These are phyloP conservation scores for Tragelaphus eurycerus DNA, from an alignment of 2,797 vertebrate species.

Conservation along the genomic window DNA sequence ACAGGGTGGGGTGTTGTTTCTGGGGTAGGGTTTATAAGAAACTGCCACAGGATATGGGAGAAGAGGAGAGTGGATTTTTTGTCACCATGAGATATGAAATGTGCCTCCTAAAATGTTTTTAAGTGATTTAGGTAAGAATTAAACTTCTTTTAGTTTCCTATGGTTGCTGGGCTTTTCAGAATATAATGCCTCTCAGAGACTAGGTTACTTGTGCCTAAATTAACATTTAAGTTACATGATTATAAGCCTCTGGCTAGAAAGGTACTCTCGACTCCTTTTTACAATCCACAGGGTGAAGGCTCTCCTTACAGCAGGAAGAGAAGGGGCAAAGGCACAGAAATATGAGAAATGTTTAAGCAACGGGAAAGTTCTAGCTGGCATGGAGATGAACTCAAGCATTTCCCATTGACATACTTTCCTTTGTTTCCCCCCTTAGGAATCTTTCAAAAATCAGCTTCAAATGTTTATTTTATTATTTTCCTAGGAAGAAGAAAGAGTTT, in stretches of 20 bases:
- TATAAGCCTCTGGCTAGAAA: background rate
- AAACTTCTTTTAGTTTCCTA: background rate
- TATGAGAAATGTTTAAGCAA: background rate
- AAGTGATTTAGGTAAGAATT: background rate
- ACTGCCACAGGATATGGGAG: background rate
- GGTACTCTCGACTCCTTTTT: background rate
- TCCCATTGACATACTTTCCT: background rate
- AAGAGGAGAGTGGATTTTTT: background rate
- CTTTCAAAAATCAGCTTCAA: background rate
- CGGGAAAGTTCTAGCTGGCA: background rate
- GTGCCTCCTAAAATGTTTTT: background rate
- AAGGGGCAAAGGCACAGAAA: background rate
- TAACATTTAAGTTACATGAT: background rate
- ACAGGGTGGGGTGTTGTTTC: background rate
- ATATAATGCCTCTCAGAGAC: background rate
- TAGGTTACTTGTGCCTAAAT: background rate
- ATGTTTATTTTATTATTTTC: background rate
- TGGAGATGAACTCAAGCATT: background rate
- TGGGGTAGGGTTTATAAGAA: background rate
- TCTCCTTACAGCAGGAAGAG: background rate
- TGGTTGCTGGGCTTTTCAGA: background rate
- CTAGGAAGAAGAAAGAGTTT: background rate
- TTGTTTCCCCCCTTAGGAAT: background rate
- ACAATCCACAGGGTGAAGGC: background rate
- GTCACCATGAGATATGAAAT: background rate